Evolutionary conservation across 2,888 invertebrate species (phyloP).

Genomic region (Poecilus cupreus): DNA sequence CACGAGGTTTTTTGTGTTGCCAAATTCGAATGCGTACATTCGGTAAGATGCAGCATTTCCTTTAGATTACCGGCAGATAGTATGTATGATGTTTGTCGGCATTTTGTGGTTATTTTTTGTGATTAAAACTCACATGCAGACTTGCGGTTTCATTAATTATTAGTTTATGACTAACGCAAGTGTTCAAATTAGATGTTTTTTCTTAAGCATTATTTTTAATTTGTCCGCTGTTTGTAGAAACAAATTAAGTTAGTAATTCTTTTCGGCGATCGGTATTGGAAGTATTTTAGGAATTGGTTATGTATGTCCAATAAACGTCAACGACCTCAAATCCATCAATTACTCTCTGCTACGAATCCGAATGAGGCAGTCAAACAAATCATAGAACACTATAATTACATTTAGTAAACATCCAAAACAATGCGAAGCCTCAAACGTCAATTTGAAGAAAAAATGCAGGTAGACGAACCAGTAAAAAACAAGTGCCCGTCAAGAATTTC

Average conservation of each 20-base stretch:
- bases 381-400: neutral
- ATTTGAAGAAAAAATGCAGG: slow-evolving; percentile 7
- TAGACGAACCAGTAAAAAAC: slow-evolving; percentile 33
- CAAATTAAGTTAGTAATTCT: no score
- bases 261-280: no score
- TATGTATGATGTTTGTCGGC: neutral
- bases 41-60: neutral
- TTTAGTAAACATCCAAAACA: neutral
- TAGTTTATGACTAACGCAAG: neutral
- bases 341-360: neutral
- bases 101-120: neutral
- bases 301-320: neutral
- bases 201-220: no score
- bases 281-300: no score
- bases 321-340: neutral
- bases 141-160: neutral
- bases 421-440: neutral
- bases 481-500: slow-evolving; percentile 26
- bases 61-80: neutral
- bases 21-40: neutral
- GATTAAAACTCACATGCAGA: neutral
- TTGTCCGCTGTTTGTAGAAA: no score
- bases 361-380: neutral
- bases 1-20: neutral
- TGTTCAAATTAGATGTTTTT: neutral